Base-by-base conservation (phyloP, 2,888 invertebrate species). In the Drosophila formosana region DNA sequence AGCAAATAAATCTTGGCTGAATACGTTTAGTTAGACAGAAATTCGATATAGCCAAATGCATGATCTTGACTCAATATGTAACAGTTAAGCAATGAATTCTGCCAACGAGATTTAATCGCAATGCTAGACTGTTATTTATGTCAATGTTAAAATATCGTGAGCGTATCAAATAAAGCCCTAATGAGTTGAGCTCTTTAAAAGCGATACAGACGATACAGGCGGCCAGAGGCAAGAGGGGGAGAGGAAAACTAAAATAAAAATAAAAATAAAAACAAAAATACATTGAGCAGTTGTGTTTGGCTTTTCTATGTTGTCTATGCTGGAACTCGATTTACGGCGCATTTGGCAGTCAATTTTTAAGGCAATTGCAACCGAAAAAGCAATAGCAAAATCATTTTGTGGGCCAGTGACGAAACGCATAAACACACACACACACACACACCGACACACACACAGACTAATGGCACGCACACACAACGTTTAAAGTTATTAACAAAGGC, bases 401-500 rank as follows among this genome's bases (percentile, higher is more conserved):
- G 58, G 76, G 75, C 64, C 75, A 75, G 58, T 75, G 75, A 72
- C 72, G 75, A 75, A 75, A 75, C 51, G 41, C 58, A 64, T 37
- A 57, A 18, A 50, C 26, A 73, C 43, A 65, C 47, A 62, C 25
- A 47, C 11, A 52, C 46, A 68, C 61, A 47, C 47, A 52, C 7
- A 43, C 4, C 28, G 11, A 53, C 28, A 46, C 11, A 52, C 41
- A 51, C 41, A 69, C 9, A 61, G 30, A 60, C 30, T 45, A 30
- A 66, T 13, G 53, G 30, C 62, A 49, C 57, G 37, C 62, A 62
- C 53, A 41, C 30, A 25, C 60, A 47, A 56, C 81, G 58, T 63
- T 85, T 82, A 80, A 73, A 82, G 80, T 85, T 85, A 82, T 85
- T 85, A 82, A 78, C 85, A 82, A 82, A 68, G 66, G 85, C 82